Evolutionary conservation across 2,797 vertebrate genomes (phyloP).

Genomic region (Novumbra hubbsi): DNA sequence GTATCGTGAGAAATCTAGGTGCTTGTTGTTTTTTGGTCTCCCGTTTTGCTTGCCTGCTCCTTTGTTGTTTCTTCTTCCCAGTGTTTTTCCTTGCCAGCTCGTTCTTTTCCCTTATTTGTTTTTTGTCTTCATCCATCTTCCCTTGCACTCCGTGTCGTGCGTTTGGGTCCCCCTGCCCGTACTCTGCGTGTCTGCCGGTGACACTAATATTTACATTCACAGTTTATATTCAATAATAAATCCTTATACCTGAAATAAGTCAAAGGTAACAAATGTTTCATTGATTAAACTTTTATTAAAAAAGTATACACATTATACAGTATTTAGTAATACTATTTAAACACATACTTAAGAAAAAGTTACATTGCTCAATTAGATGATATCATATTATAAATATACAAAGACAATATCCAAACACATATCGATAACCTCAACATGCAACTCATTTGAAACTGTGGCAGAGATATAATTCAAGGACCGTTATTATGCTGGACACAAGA

Average conservation of each 20-base stretch:
- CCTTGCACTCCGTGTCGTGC: too few species aligned
- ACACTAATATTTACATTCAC: neutral
- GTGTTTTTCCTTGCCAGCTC: too few species aligned
- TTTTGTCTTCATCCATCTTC: too few species aligned
- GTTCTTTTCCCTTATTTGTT: too few species aligned
- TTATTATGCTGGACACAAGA: neutral
- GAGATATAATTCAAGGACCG: neutral
- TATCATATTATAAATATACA: constrained; percentile 41
- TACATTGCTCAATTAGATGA: constrained; percentile 37
- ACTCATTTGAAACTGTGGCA: constrained; percentile 15
- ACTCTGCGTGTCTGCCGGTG: too few species aligned
- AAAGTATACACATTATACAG: constrained; percentile 62
- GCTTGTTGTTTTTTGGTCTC: too few species aligned
- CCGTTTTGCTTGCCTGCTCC: too few species aligned
- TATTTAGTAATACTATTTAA: constrained; percentile 46
- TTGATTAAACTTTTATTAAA: constrained; percentile 62
- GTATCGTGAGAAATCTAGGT: too few species aligned
- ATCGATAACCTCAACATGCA: constrained; percentile 48
- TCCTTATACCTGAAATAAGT: constrained; percentile 24
- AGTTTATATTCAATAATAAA: neutral
- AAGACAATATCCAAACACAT: constrained; percentile 34
- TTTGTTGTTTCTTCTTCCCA: too few species aligned
- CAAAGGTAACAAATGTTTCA: constrained; percentile 25
- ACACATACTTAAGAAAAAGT: constrained; percentile 33
- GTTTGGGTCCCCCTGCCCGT: too few species aligned